These are phyloP conservation scores for Herminia tarsipennalis DNA, from an alignment of 2,888 invertebrate genomes.

Conservation along the genomic window DNA sequence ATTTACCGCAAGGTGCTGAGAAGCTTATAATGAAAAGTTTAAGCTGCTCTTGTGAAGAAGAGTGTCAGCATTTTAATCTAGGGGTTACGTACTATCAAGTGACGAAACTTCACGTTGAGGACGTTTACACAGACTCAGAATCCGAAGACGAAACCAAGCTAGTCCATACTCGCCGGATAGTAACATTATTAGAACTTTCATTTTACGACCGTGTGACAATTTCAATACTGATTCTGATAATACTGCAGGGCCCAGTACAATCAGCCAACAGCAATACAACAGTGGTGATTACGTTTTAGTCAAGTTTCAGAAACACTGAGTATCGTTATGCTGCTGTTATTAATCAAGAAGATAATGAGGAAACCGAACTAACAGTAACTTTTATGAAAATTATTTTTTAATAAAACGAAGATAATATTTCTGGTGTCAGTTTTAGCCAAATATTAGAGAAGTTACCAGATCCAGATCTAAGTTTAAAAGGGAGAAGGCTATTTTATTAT, in stretches of 20 bases:
- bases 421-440: constrained; percentile 23
- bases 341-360: constrained; percentile 14
- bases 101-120: constrained; percentile 1
- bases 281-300: constrained; percentile 19
- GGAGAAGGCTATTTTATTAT: constrained; percentile 29
- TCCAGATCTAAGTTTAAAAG: constrained; percentile 20
- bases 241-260: constrained; percentile 23
- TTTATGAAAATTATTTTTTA: constrained; percentile 27
- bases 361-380: constrained; percentile 17
- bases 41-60: constrained; percentile 16
- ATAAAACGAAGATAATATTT: constrained; percentile 30
- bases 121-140: constrained; percentile 7
- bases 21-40: constrained; percentile 32
- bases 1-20: constrained; percentile 48
- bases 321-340: constrained; percentile 25
- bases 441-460: constrained; percentile 12
- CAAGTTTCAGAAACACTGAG: constrained; percentile 22
- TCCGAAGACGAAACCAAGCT: constrained; percentile 7
- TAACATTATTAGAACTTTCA: background rate
- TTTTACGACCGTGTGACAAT: background rate
- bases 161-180: background rate
- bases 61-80: constrained; percentile 24
- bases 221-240: background rate
- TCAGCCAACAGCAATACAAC: constrained; percentile 25
- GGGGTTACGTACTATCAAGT: background rate